Percentiles rank a stretch among this genome's conserved stretches.
phyloP scores from a whole-genome alignment of 2,888 invertebrate genomes.

The Pardosa pseudoannulata region DNA sequence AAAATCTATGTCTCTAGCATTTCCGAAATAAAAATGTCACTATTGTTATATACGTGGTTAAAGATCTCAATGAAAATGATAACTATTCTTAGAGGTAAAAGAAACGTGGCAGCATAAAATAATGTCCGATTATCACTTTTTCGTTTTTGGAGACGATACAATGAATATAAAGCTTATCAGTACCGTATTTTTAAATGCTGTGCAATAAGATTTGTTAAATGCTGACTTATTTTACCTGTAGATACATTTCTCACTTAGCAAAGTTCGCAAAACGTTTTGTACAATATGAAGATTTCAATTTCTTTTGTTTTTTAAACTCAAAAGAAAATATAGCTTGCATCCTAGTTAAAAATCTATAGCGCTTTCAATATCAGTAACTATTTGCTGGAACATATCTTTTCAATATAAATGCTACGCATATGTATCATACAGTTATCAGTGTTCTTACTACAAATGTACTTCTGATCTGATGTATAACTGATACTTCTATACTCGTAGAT shows the following conservation, averaged over 20 bases:
- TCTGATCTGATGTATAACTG: not conserved
- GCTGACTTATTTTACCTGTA: too few species aligned
- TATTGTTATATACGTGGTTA: too few species aligned
- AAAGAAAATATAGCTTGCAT: not conserved
- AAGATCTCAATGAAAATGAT: too few species aligned
- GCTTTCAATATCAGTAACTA: not conserved
- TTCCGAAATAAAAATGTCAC: too few species aligned
- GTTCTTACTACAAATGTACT: not conserved
- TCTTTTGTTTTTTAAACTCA: not conserved
- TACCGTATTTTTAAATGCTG: too few species aligned
- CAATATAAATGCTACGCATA: not conserved
- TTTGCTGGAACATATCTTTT: not conserved
- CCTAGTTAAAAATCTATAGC: not conserved
- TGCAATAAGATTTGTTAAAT: too few species aligned
- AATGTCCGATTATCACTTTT: too few species aligned
- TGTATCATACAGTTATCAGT: not conserved
- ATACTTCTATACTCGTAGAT: not conserved
- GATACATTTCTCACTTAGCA: constrained; percentile 4
- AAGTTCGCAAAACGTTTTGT: not conserved
- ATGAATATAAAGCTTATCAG: too few species aligned
- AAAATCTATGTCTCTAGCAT: too few species aligned
- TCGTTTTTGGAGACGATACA: too few species aligned
- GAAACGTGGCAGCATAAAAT: too few species aligned
- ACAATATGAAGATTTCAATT: not conserved
- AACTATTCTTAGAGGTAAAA: too few species aligned